Conservation (phyloP, 2,888 invertebrate species). For the Callosobruchus maculatus region DNA sequence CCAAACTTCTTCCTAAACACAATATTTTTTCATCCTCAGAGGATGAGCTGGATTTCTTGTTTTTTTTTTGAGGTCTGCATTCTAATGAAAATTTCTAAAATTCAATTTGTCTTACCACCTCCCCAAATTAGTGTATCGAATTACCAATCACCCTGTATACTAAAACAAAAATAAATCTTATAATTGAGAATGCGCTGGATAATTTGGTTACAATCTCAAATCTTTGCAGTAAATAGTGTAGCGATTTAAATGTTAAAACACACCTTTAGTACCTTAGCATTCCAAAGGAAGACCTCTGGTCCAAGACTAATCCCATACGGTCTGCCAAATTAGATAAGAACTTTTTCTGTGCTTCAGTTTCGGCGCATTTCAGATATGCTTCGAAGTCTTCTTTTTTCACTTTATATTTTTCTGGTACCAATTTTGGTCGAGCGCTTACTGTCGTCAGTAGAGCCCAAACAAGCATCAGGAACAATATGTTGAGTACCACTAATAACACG, state of each 20-base stretch:
- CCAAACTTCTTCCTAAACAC: no score
- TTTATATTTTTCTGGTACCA: conserved; percentile 24
- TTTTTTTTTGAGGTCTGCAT: no score
- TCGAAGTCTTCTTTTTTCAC: conserved; percentile 15
- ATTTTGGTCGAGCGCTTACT: conserved; percentile 14
- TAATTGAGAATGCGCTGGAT: no score
- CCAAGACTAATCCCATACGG: not conserved
- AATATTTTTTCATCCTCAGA: no score
- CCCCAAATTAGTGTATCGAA: no score
- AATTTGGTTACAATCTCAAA: no score
- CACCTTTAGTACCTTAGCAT: conserved; percentile 12
- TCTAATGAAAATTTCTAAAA: no score
- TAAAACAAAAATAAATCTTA: no score
- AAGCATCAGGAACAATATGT: conserved; percentile 21
- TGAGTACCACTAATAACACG: not conserved
- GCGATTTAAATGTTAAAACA: not conserved
- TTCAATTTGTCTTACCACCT: no score
- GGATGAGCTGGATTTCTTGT: no score
- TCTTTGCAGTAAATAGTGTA: no score
- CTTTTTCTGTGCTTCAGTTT: conserved; percentile 55
- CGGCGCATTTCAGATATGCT: conserved; percentile 6
- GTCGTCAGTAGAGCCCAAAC: conserved; percentile 26
- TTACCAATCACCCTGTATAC: no score
- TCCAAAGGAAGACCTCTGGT: conserved; percentile 40
- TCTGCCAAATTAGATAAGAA: conserved; percentile 48